Evolutionary conservation across 1,140 invertebrate genomes (phyloP), one percentile per base, ranked within the genome.

Genomic region (Cecropterus lyciades): DNA sequence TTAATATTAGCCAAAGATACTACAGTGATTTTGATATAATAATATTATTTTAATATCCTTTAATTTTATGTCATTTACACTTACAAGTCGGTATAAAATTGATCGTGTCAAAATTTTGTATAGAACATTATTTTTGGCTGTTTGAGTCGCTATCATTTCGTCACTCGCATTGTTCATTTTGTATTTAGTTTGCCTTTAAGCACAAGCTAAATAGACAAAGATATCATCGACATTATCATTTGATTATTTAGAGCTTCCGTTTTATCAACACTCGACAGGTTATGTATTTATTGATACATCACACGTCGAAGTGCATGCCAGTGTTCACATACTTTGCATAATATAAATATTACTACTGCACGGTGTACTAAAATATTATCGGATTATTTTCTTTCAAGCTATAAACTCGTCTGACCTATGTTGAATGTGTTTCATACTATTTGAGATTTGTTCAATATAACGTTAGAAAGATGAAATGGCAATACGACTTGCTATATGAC

Each of bases 291-390:
- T 15, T 27, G 1, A 45, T 59, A 59, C 56, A 14, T 59, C 10
- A 59, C 24, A 6, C 33, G 42, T 46, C 43, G 43, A 46, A 30
- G 43, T 33, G 9, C 42, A 46, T 33, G 43, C 56, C 43, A 57
- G 13, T 57, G 56, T 46, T 57, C 45, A 45, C 27, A 59, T 59
- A 46, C 14, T 46, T 46, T 59, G 43, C 56, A 48, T 59, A 46
- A 46, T 27, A 27, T 27, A 27, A n/a, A n/a, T 24, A 27, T 59
- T 33, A 46, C 56, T 46, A 49, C 43, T 46, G 64, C 69, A 63
- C 69, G 60, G 69, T 70, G 52, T 63, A 70, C 64, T 70, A 67
- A 67, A 45, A 3, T 46, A n/a, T n/a, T 46, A 6, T 16, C 15
- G 14, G 43, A 46, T 14, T 40, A 59, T 48, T 46, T 20, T 17